Base-by-base conservation (phyloP, 2,888 invertebrate species). In the Aleiodes leptofemur region DNA sequence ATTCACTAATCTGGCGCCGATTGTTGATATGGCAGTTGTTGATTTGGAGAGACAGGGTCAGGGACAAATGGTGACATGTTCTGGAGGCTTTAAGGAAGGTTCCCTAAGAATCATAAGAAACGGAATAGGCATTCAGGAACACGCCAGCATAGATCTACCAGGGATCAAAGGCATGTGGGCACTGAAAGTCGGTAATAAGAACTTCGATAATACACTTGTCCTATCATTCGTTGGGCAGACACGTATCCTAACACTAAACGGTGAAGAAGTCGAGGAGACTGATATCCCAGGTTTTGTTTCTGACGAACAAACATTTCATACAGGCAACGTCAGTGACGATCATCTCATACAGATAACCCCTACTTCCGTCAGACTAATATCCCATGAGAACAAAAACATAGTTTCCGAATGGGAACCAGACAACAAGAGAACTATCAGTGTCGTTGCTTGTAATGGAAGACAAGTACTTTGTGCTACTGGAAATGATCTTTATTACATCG, bases 111-210 rank as follows among this genome's bases (percentile, higher is more conserved):
- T 99, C 77, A 99, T 99, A 80, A 93, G 99, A 81, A 99, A 99
- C 90, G 99, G 99, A 4, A 99, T 99, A 85, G 99, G 99, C 3
- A 98, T 99, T 77, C 98, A 98, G 82, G 99, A 99, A 90, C 97
- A 98, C 88, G 99, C 99, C 0, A 97, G 96, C 68, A 98, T 99
- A 80, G 99, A 99, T 91, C 91, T 99, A 82, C 95, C 97, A 5
- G 98, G 98, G 71, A 98, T 99, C 80, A 98, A 98, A 91, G 98
- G 98, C 78, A 97, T 99, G 94, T 98, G 98, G 98, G 96, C 98
- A 0, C 91, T 99, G n/a, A 94, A 94, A 85, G 92, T 96, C 9
- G 93, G 93, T 38, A 93, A 93, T 48, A 91, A 91, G 53, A 85
- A 89, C 38, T 91, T 91, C 82, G 97, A 98, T 88, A 98, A 99